Evolutionary conservation across 1,140 invertebrate species (phyloP).

Genomic region (Wasmannia auropunctata): DNA sequence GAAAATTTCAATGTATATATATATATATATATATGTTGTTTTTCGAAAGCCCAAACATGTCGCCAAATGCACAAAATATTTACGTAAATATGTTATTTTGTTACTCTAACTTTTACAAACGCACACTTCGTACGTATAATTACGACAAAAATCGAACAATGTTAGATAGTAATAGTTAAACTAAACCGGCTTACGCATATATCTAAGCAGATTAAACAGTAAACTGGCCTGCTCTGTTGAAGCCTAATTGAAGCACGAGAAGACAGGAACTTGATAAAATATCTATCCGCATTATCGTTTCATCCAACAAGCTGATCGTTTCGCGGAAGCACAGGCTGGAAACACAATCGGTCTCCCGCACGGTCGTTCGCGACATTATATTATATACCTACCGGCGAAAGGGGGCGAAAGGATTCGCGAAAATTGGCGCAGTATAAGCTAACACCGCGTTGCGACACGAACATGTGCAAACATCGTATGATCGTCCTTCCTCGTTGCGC

Average conservation of each 20-base stretch:
- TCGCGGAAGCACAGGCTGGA: not conserved
- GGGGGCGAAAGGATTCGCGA: not conserved
- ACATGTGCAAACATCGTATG: slow-evolving; percentile 18
- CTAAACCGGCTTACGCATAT: not conserved
- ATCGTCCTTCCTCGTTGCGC: not conserved
- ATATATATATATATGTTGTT: too few species aligned
- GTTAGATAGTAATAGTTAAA: not conserved
- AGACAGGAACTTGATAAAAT: not conserved
- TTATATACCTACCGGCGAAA: not conserved
- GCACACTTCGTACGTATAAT: not conserved
- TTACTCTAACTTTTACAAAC: not conserved
- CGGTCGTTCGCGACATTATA: too few species aligned
- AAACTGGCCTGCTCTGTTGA: not conserved
- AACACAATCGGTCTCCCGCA: not conserved
- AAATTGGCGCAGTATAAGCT: slow-evolving; percentile 1
- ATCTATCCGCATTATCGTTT: not conserved
- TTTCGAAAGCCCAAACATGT: not conserved
- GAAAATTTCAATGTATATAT: too few species aligned
- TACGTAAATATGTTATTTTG: not conserved
- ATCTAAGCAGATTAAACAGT: slow-evolving; percentile 5
- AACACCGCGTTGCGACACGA: not conserved
- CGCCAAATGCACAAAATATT: not conserved
- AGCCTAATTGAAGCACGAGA: not conserved
- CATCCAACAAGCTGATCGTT: not conserved
- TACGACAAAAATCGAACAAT: not conserved